Evolutionary conservation across 2,797 vertebrate genomes (phyloP), one percentile per base, ranked within the genome.

Genomic region (Clarias pachynema): DNA sequence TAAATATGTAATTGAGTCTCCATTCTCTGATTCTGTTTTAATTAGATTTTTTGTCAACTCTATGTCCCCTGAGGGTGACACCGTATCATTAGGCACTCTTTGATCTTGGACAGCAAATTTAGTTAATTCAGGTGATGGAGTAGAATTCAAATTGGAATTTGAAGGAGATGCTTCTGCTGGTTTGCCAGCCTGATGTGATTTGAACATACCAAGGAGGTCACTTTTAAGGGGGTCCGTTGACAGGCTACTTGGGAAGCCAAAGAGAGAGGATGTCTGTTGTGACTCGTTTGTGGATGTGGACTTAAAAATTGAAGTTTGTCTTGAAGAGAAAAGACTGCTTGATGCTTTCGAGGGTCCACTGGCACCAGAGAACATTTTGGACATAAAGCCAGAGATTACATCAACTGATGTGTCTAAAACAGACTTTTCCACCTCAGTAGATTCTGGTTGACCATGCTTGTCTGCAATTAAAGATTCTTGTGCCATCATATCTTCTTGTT

Each of bases 381-480:
- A 96, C 94, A 98, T 93, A 86, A 98, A 97, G 34, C 95, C 96
- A 89, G 97, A 96, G 90, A 99, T 94, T 86, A 95, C 93, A 91
- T 97, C 97, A 89, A 94, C 92, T 82, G 97, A 94, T 82, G 96
- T 94, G 84, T 95, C 95, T 73, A 94, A 87, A 7, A 95, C 85
- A 0, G 94, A 94, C 90, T 94, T 97, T 16, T 97, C 96, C 87
- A 89, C 85, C 65, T 94, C 93, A 44, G 91, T 65, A 85, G 90
- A 91, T 83, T 92, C 93, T 78, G 94, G 91, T 83, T 86, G 90
- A 75, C 44, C 92, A 86, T 94, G 91, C 40, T 89, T 85, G 26
- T 77, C 44, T 84, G 87, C 72, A 87, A 37, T 87, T 73, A 59
- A 12, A 53, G 88, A 87, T 3, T 83, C 77, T 84, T 20, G 44